Base-by-base conservation (phyloP, 2,888 invertebrate genomes). In the Mantis religiosa region DNA sequence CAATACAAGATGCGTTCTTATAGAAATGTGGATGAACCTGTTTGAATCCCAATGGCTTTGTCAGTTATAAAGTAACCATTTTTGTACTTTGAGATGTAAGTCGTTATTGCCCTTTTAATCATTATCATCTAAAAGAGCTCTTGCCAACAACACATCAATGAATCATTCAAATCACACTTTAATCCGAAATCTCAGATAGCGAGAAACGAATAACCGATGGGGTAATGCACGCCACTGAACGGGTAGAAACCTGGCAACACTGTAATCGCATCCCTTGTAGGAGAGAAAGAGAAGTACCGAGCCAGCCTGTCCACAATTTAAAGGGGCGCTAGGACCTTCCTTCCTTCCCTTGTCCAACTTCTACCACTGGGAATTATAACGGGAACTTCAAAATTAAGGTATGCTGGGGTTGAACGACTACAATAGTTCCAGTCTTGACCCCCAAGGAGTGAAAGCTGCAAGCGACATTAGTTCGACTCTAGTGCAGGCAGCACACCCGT, bases 311-410 rank as follows among this genome's bases (percentile, higher is more conserved):
- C 86, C 86, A 81, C 54, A 27, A 85, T 54, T 86, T 86, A 86
- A 86, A 86, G 86, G 30, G 86, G 81, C 86, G 81, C 86, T 85
- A 81, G 28, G 28, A 30, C 20, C 54, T 28, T 27, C n/a, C 54
- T 28, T 27, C n/a, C 28, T 71, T 28, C 25, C 27, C 85, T 71
- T 85, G 85, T 85, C 86, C 86, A 86, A 47, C 15, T 54, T 54
- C 54, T 20, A 20, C 84, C 85, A 85, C 28, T 47, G 81, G 30
- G 81, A 86, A 30, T 86, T 47, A 54, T 81, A 86, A 86, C 86
- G 86, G 86, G 86, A 86, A 86, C 81, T 54, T 86, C 20, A 81
- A 47, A 71, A 85, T 85, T 85, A 85, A 54, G 85, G 85, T 28
- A 20, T 28, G 54, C 20, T 14, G 20, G 54, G 54, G 54, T 71